These are phyloP conservation scores for Tanytarsus gracilentus DNA, from an alignment of 2,888 invertebrate genomes.

Conservation along the genomic window DNA sequence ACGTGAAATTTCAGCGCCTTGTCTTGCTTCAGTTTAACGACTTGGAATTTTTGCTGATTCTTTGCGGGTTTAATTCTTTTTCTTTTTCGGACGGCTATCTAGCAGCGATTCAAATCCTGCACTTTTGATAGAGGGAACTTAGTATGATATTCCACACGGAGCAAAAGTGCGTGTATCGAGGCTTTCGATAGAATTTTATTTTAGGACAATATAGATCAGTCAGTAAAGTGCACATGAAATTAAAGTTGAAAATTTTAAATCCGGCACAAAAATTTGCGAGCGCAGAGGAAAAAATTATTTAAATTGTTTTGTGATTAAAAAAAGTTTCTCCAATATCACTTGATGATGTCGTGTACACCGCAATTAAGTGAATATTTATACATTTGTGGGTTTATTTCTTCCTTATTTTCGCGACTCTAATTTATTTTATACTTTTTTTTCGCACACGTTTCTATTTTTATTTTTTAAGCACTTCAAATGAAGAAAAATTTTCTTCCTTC, in stretches of 20 bases:
- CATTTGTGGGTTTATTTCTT: slow-evolving; percentile 1
- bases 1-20: slow-evolving; percentile 24
- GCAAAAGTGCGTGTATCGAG: slow-evolving; percentile 33
- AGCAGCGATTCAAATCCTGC: slow-evolving; percentile 30
- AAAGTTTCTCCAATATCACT: slow-evolving; percentile 9
- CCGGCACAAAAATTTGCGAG: neutral
- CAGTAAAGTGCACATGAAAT: slow-evolving; percentile 31
- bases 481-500: no score
- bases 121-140: slow-evolving; percentile 31
- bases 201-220: slow-evolving; percentile 31
- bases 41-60: neutral
- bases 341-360: slow-evolving; percentile 20
- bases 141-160: slow-evolving; percentile 33
- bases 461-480: no score
- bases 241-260: slow-evolving; percentile 6
- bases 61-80: neutral
- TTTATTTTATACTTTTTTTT: neutral
- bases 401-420: neutral
- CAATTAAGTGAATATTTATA: slow-evolving; percentile 17
- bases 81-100: neutral
- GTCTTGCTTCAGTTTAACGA: slow-evolving; percentile 24
- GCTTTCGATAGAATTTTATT: slow-evolving; percentile 32
- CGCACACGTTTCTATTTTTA: neutral
- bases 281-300: neutral
- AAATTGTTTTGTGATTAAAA: neutral